Evolutionary conservation across 2,888 invertebrate species (phyloP).

Genomic region (Amphipoea lucens): DNA sequence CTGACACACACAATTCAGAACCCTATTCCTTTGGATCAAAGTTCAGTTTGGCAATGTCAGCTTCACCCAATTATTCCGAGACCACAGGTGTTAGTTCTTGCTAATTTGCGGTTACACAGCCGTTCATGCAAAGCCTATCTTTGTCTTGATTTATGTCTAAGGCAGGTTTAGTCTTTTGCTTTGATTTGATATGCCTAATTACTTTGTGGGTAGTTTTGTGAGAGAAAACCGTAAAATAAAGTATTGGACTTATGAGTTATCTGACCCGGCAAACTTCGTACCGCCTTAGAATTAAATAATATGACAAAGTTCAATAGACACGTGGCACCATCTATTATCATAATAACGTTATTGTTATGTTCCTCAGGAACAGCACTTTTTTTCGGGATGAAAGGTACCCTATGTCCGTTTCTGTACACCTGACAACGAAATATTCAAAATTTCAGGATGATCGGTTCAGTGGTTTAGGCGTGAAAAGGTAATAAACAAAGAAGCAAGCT

Average conservation of each 20-base stretch:
- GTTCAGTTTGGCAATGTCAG: slow-evolving; percentile 2
- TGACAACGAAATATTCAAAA: no score
- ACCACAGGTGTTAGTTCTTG: slow-evolving; percentile 55
- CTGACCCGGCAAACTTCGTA: no score
- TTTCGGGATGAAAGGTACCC: no score
- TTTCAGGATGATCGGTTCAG: no score
- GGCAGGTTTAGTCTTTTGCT: background rate
- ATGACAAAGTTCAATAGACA: no score
- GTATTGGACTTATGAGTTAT: background rate
- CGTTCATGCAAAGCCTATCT: slow-evolving; percentile 37
- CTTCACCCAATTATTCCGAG: slow-evolving; percentile 35
- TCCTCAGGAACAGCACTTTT: no score
- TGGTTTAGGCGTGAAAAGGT: no score
- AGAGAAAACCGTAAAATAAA: background rate
- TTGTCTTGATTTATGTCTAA: slow-evolving; percentile 54
- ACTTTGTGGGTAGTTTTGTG: background rate
- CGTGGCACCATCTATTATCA: no score
- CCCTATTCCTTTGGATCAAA: background rate
- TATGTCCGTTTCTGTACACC: no score
- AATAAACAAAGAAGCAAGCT: no score
- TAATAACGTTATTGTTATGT: no score
- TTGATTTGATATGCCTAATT: slow-evolving; percentile 13
- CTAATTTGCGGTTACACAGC: slow-evolving; percentile 55
- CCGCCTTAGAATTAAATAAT: no score
- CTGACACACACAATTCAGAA: background rate